Conservation (phyloP, 2,113 vertebrate genomes). For the Pandion haliaetus region DNA sequence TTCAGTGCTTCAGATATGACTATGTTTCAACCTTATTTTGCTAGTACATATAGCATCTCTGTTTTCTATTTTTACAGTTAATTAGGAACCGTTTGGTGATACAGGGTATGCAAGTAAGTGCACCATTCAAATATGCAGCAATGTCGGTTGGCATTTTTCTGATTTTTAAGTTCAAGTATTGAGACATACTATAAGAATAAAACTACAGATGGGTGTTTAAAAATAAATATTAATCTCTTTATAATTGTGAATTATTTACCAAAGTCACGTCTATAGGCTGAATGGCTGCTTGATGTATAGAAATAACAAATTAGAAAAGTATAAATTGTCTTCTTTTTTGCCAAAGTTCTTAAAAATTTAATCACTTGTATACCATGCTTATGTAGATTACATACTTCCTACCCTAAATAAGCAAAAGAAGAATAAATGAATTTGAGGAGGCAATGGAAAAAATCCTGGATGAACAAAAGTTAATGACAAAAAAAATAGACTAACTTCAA, state of each 20-base stretch:
- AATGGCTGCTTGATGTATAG: not conserved
- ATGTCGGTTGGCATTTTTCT: not conserved
- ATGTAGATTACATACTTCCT: not conserved
- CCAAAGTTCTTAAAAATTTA: not conserved
- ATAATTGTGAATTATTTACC: not conserved
- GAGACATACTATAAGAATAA: not conserved
- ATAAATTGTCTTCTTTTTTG: not conserved
- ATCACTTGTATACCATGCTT: not conserved
- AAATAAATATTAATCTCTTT: not conserved
- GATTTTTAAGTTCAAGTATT: not conserved
- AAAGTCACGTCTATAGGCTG: not conserved
- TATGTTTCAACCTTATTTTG: not conserved
- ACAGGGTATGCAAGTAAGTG: not conserved
- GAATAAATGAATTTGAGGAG: not conserved
- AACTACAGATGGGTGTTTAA: not conserved
- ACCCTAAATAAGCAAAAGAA: not conserved
- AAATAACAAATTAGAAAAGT: not conserved
- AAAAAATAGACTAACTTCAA: not conserved
- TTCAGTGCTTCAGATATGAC: not conserved
- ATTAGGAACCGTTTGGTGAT: not conserved
- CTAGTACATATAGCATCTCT: not conserved
- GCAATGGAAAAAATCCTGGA: not conserved
- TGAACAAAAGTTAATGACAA: not conserved
- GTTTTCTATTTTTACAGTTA: conserved; percentile 28
- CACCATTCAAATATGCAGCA: not conserved